Evolutionary conservation across 2,888 invertebrate genomes (phyloP).

Genomic region (Dorcus hopei): DNA sequence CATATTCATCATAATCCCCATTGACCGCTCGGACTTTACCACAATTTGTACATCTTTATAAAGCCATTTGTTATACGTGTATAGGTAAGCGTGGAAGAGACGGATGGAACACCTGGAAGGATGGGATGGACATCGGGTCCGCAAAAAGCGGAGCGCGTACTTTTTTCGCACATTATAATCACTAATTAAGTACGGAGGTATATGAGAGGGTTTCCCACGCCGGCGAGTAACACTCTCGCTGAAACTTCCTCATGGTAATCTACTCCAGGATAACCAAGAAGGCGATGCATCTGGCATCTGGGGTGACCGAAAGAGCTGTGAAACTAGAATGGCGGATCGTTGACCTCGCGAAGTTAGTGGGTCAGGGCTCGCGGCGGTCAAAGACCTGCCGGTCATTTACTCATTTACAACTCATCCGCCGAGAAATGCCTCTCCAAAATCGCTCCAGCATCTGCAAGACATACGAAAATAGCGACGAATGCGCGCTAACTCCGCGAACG

Average conservation of each 20-base stretch:
- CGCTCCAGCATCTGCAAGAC: slow-evolving; percentile 16
- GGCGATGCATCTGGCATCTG: slow-evolving; percentile 29
- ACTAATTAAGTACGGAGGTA: slow-evolving; percentile 10
- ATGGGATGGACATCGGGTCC: background rate
- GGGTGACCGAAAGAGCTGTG: slow-evolving; percentile 37
- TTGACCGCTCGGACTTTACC: slow-evolving; percentile 30
- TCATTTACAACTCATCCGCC: slow-evolving; percentile 32
- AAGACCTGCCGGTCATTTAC: slow-evolving; percentile 48
- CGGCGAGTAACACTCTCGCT: slow-evolving; percentile 14
- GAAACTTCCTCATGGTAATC: slow-evolving; percentile 27
- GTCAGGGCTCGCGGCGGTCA: slow-evolving; percentile 50
- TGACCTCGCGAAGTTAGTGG: slow-evolving; percentile 51
- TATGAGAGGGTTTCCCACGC: slow-evolving; percentile 21
- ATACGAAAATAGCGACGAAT: slow-evolving; percentile 16
- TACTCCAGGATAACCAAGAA: slow-evolving; percentile 19
- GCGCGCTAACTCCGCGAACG: slow-evolving; percentile 12
- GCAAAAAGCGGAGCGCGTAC: slow-evolving; percentile 5
- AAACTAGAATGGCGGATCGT: slow-evolving; percentile 51
- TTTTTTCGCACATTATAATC: slow-evolving; percentile 11
- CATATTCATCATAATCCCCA: slow-evolving; percentile 38
- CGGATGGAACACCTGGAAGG: slow-evolving; percentile 22
- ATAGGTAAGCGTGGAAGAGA: slow-evolving; percentile 21
- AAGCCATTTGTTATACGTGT: slow-evolving; percentile 42
- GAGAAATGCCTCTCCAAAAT: background rate
- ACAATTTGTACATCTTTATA: slow-evolving; percentile 43